Conservation (phyloP, 2,113 vertebrate genomes). For the Istiophorus platypterus region DNA sequence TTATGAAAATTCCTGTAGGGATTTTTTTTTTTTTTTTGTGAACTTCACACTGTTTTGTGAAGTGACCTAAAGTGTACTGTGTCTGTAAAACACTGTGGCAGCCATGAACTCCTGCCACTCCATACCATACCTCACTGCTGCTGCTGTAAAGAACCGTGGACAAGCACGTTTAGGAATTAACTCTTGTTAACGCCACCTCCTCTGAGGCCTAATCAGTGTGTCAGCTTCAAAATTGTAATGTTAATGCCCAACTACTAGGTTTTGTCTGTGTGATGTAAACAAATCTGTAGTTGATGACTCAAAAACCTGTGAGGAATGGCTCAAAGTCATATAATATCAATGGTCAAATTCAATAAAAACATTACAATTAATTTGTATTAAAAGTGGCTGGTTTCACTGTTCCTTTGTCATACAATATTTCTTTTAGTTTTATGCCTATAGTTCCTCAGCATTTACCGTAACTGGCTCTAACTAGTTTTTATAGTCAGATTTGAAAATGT, state of each 20-base stretch:
- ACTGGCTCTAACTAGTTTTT: no score
- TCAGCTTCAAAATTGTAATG: background rate
- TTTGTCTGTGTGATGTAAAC: background rate
- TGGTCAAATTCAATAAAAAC: background rate
- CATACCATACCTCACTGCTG: background rate
- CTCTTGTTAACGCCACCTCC: background rate
- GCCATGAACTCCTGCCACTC: constrained; percentile 6
- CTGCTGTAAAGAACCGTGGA: background rate
- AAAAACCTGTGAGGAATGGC: background rate
- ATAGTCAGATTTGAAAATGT: no score
- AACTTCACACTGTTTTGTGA: background rate
- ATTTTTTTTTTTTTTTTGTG: background rate
- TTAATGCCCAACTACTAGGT: background rate
- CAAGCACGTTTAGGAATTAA: background rate
- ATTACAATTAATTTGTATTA: no score
- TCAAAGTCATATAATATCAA: background rate
- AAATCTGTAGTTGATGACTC: no score
- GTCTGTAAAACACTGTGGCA: background rate
- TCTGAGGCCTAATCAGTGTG: background rate
- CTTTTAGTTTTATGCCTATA: no score
- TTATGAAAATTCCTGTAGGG: background rate
- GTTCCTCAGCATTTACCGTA: no score
- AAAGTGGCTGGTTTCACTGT: no score
- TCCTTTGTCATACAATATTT: no score
- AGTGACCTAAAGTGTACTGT: background rate